These are phyloP conservation scores for Pyrocoelia pectoralis DNA, from an alignment of 2,888 invertebrate genomes.

Conservation along the genomic window DNA sequence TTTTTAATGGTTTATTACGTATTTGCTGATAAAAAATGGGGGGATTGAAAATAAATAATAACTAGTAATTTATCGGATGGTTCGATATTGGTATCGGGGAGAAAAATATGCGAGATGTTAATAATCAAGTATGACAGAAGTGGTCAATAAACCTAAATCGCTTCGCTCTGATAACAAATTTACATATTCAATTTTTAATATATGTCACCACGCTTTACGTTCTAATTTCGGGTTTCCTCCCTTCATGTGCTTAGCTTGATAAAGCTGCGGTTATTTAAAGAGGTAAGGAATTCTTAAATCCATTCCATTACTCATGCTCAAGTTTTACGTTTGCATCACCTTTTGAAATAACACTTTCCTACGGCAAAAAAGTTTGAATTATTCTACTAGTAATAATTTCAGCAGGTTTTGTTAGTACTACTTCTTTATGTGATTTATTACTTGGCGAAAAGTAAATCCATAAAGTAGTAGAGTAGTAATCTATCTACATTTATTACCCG, in stretches of 20 bases:
- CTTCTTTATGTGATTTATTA: not conserved
- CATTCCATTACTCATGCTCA: slow-evolving; percentile 36
- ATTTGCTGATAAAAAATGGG: slow-evolving; percentile 20
- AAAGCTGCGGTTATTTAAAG: slow-evolving; percentile 22
- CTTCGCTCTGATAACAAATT: slow-evolving; percentile 13
- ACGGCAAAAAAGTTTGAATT: not conserved
- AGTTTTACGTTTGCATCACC: slow-evolving; percentile 42
- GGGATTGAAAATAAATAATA: slow-evolving; percentile 19
- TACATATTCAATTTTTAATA: slow-evolving; percentile 20
- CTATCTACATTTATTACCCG: not conserved
- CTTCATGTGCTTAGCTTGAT: slow-evolving; percentile 23
- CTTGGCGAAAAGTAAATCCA: not conserved
- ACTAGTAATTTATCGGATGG: slow-evolving; percentile 14
- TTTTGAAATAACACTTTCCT: slow-evolving; percentile 20
- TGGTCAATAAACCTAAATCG: slow-evolving; percentile 29
- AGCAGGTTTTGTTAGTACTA: not conserved
- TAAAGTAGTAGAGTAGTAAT: not conserved
- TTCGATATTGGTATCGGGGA: not conserved
- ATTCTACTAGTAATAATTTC: slow-evolving; percentile 6
- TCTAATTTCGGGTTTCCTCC: slow-evolving; percentile 12
- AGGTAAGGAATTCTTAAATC: slow-evolving; percentile 26
- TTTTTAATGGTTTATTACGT: slow-evolving; percentile 5
- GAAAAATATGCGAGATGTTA: slow-evolving; percentile 20
- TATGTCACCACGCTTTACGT: not conserved
- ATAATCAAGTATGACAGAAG: slow-evolving; percentile 23